Evolutionary conservation across 1,140 invertebrate genomes (phyloP), one percentile per base, ranked within the genome.

Genomic region (Orchestia grillus): DNA sequence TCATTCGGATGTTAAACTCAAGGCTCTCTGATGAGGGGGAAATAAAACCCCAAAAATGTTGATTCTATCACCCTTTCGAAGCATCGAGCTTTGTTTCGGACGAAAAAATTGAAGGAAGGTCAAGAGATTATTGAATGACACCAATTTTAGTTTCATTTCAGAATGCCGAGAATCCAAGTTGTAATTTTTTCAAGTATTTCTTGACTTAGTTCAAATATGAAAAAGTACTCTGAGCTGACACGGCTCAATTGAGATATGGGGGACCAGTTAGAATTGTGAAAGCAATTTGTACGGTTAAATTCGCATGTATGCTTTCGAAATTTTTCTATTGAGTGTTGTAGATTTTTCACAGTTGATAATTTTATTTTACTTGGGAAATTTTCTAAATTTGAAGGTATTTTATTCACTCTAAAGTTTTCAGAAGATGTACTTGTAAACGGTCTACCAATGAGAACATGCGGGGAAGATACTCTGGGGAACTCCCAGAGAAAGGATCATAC

Each of bases 1-100:
- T 94, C 92, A 94, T 94, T 94, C 43, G 23, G 44, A 94, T 45
- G 44, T 94, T 94, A 94, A 94, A 94, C 92, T 47, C 92, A 94
- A 94, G 28, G 92, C 44, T 94, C 44, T 15, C 41, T 42, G 92
- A 94, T 44, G 47, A 45, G 36, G 19, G 0, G 88, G 41, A 90
- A 41, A 44, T 90, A 90, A 90, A 90, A 36, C 43, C 42, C 41
- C 42, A 36, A 8, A 16, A 41, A 44, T 41, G 4, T 41, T 8
- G 88, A 90, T 90, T 90, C 15, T 90, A 90, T 90, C 88, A 36
- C 3, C 15, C n/a, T 0, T 42, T 90, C 41, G 6, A 16, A 42
- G 88, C 28, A 28, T 16, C 11, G n/a, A 42, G 88, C 16, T 41
- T 90, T 44, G 88, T 90, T 42, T 90, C 62, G 28, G 28, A 36